Evolutionary conservation across 64 coral and sea anemone species (phyloP).

Genomic region (Montipora cactus): DNA sequence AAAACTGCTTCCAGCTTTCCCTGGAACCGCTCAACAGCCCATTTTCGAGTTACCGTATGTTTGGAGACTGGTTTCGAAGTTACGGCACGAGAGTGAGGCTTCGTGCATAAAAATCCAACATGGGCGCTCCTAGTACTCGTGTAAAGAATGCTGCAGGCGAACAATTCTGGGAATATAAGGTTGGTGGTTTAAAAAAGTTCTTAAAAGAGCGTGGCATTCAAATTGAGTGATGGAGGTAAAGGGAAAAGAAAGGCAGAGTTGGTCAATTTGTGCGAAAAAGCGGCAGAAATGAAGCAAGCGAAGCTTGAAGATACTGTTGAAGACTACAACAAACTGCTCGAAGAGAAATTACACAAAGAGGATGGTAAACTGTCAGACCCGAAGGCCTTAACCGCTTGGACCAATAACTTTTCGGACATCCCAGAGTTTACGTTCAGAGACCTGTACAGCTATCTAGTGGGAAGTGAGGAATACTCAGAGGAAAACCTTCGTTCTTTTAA

Average conservation of each 20-base stretch:
- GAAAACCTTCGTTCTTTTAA: conserved; percentile 68
- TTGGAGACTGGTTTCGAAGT: too few species aligned
- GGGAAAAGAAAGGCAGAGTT: conserved; percentile 67
- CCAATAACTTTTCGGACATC: conserved; percentile 66
- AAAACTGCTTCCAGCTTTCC: too few species aligned
- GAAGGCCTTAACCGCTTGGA: conserved; percentile 61
- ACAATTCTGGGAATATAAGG: conserved; percentile 66
- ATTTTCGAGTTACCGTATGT: too few species aligned
- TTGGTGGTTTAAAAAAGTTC: conserved; percentile 67
- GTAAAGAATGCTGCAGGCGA: too few species aligned
- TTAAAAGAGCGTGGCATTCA: conserved; percentile 67
- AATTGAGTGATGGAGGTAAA: conserved; percentile 67
- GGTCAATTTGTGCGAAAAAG: conserved; percentile 52
- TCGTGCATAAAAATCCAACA: too few species aligned
- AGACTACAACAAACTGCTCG: conserved; percentile 60
- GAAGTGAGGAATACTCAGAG: conserved; percentile 66
- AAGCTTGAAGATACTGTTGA: conserved; percentile 54
- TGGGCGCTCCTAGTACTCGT: too few species aligned
- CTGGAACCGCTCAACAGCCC: too few species aligned
- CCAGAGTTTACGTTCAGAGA: conserved; percentile 76
- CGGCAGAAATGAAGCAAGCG: conserved; percentile 56
- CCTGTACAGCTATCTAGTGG: conserved; percentile 75
- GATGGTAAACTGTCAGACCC: conserved; percentile 60
- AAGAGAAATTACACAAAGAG: conserved; percentile 60
- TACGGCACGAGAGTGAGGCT: too few species aligned